Percentiles rank a stretch among this genome's conserved stretches.
Evolutionary conservation across 2,888 invertebrate species (phyloP).

Genomic region (Eristalis arbustorum): DNA sequence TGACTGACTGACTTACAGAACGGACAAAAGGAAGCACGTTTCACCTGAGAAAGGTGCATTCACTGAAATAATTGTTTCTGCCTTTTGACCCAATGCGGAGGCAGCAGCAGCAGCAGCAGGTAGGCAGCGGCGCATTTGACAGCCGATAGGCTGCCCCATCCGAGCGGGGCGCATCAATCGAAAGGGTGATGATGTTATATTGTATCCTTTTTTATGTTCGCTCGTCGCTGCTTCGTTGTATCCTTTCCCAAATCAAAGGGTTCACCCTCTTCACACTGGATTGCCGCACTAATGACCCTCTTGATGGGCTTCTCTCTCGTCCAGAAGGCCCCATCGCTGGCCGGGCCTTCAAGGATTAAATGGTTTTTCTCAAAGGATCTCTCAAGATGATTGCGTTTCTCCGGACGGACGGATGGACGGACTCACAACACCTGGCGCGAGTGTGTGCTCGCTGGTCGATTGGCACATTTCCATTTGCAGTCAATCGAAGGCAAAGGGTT

Average conservation of each 20-base stretch:
- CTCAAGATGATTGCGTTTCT: constrained; percentile 37
- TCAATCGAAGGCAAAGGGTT: constrained; percentile 41
- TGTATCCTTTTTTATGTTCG: constrained; percentile 49
- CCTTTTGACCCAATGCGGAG: constrained; percentile 30
- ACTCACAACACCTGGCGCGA: constrained; percentile 57
- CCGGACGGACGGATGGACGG: background rate
- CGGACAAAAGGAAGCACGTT: constrained; percentile 60
- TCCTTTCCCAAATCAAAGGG: constrained; percentile 59
- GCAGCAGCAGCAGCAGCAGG: background rate
- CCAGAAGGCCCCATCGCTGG: constrained; percentile 33
- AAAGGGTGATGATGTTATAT: constrained; percentile 65
- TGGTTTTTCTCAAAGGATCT: constrained; percentile 46
- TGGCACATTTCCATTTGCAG: background rate
- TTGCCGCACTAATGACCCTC: constrained; percentile 37
- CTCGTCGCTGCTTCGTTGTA: background rate
- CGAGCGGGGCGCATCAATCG: constrained; percentile 40
- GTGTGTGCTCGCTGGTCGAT: background rate
- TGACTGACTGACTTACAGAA: background rate
- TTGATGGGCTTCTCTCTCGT: constrained; percentile 1
- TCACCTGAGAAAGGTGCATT: constrained; percentile 69
- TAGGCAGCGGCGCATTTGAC: background rate
- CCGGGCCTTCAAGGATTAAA: constrained; percentile 52
- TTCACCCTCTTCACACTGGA: constrained; percentile 3
- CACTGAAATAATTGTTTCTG: constrained; percentile 56
- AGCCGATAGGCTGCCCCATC: background rate